Evolutionary conservation across 2,113 vertebrate species (phyloP).

Genomic region (Chaetorhynchus papuensis): DNA sequence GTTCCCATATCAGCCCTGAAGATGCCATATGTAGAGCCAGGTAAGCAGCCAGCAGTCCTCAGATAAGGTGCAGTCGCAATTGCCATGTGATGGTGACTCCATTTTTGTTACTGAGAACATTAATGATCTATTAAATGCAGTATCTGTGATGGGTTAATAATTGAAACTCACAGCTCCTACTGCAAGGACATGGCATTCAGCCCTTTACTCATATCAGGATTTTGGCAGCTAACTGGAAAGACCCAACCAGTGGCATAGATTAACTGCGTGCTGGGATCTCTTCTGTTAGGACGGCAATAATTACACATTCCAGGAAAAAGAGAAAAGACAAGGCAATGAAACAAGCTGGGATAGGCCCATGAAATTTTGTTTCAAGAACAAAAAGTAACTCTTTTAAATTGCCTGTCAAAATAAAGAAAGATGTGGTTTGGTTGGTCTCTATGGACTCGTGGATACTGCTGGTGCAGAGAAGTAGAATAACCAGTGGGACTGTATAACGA

Average conservation of each 20-base stretch:
- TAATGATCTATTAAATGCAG: not conserved
- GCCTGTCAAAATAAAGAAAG: not conserved
- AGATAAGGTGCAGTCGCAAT: not conserved
- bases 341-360: not conserved
- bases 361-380: not conserved
- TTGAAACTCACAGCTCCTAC: not conserved
- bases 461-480: not conserved
- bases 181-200: not conserved
- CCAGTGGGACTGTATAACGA: not conserved
- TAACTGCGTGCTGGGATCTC: not conserved
- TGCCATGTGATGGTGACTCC: not conserved
- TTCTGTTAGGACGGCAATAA: not conserved
- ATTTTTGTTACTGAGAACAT: not conserved
- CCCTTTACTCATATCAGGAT: not conserved
- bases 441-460: not conserved
- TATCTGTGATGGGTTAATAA: not conserved
- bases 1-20: not conserved
- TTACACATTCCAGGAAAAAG: not conserved
- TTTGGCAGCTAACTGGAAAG: not conserved
- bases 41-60: not conserved
- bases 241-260: not conserved
- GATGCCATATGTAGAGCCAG: fast-evolving
- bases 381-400: not conserved
- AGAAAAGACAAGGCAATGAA: not conserved
- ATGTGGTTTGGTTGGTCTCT: not conserved